Evolutionary conservation across 2,113 vertebrate genomes (phyloP).

Genomic region (Edolisoma coerulescens): DNA sequence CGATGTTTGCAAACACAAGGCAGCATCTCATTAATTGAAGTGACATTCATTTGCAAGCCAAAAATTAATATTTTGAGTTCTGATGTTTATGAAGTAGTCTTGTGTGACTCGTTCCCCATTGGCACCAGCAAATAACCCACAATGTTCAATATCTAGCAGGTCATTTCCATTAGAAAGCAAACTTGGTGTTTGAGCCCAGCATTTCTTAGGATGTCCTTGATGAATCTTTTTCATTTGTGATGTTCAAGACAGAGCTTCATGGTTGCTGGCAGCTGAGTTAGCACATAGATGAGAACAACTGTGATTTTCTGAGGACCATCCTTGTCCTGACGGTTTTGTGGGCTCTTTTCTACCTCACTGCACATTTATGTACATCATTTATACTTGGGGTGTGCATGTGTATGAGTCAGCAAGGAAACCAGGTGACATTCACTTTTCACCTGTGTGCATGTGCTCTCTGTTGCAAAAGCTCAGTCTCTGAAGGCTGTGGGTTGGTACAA

Average conservation of each 20-base stretch:
- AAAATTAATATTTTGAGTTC: not conserved
- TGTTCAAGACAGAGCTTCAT: not conserved
- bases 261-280: not conserved
- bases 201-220: not conserved
- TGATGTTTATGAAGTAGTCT: not conserved
- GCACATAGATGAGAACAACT: not conserved
- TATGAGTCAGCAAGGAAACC: not conserved
- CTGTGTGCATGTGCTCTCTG: not conserved
- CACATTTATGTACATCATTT: too few relatives aligned
- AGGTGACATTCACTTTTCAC: not conserved
- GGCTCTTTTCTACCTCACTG: not conserved
- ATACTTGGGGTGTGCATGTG: not conserved
- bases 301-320: not conserved
- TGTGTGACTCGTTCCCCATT: not conserved
- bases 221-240: not conserved
- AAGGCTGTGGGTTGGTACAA: not conserved
- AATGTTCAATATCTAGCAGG: not conserved
- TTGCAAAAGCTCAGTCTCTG: not conserved
- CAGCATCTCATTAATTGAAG: not conserved
- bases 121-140: not conserved
- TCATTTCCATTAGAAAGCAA: constrained; percentile 4
- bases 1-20: not conserved
- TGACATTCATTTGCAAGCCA: not conserved
- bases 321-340: not conserved
- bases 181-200: not conserved